A percentile compares a stretch with the other conserved stretches of the same genome.
Evolutionary conservation across 2,113 vertebrate species (phyloP).

Genomic region (Coptodon rendalli): DNA sequence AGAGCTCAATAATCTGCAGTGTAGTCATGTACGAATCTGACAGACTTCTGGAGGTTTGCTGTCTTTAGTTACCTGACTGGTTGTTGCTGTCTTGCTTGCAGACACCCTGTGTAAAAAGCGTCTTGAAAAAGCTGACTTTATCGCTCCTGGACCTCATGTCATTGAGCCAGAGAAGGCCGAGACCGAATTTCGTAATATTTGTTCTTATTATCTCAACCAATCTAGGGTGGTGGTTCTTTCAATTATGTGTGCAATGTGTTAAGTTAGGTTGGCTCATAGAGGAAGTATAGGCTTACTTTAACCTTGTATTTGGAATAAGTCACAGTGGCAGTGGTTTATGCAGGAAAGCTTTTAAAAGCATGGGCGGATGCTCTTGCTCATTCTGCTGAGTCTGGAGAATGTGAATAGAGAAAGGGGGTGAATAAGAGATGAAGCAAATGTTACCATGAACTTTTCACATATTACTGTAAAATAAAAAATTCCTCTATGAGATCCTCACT

Average conservation of each 20-base stretch:
- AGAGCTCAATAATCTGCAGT: background rate
- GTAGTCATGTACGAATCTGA: background rate
- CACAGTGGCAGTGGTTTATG: background rate
- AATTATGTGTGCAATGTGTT: constrained; percentile 28
- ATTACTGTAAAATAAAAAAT: background rate
- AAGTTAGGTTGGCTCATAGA: background rate
- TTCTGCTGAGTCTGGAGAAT: background rate
- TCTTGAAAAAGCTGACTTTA: constrained; percentile 54
- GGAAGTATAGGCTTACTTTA: background rate
- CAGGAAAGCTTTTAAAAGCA: background rate
- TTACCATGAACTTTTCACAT: background rate
- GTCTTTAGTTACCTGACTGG: background rate
- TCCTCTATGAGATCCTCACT: constrained; percentile 1
- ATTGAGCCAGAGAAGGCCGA: constrained; percentile 40
- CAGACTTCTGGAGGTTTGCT: background rate
- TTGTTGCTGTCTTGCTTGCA: constrained; percentile 47
- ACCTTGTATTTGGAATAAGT: background rate
- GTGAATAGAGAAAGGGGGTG: background rate
- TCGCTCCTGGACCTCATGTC: constrained; percentile 38
- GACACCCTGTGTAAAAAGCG: constrained; percentile 54
- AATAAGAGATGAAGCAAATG: background rate
- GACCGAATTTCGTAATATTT: constrained; percentile 47
- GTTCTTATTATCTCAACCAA: background rate
- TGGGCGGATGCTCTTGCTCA: background rate
- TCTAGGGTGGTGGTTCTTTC: constrained; percentile 7